Base-by-base conservation (phyloP, 1,140 invertebrate genomes). In the Drosophila ogumai region DNA sequence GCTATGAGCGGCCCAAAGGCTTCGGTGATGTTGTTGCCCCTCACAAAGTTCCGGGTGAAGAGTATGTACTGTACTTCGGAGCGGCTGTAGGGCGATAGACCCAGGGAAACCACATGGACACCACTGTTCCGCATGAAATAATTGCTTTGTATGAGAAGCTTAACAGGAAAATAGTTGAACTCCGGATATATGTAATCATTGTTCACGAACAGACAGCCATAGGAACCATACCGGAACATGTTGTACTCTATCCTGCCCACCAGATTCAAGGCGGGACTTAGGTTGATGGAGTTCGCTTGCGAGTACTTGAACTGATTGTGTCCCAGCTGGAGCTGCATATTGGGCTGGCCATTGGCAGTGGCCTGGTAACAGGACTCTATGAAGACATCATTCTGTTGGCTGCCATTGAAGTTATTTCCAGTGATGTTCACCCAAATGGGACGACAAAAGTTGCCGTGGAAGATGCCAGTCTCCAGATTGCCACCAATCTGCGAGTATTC, bases 1-100 rank as follows among this genome's bases (percentile, higher is more conserved):
- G 94, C 93, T 65, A 96, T 94, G 5, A 94, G 88, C 3, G 94
- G 94, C 55, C 96, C 95, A 92, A 97, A 99, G 0, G 97, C 96
- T 93, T 99, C 97, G n/a, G 94, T 94, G 5, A 99, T 96, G 68
- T 94, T 94, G 93, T 99, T 99, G 25, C 96, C 94, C 65, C 95
- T 94, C 0, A 99, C 94, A 91, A 96, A 97, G 92, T 99, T 99
- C 81, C 96, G 95, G 0, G 97, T 98, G 81, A 99, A 98, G 6
- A 97, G 84, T 32, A 99, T 92, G 43, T 94, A 95, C 88, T 99
- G 98, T 9, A 94, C 85, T 66, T 94, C 92, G 0, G 82, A 64
- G 12, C 95, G 94, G 81, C 96, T 96, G 82, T 98, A 97, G 5
- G 98, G 96, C 15, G 97, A 97, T 0, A 99, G 92, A 1, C 97